Base-by-base conservation (phyloP, 2,888 invertebrate species). In the Eupsilia transversa region DNA sequence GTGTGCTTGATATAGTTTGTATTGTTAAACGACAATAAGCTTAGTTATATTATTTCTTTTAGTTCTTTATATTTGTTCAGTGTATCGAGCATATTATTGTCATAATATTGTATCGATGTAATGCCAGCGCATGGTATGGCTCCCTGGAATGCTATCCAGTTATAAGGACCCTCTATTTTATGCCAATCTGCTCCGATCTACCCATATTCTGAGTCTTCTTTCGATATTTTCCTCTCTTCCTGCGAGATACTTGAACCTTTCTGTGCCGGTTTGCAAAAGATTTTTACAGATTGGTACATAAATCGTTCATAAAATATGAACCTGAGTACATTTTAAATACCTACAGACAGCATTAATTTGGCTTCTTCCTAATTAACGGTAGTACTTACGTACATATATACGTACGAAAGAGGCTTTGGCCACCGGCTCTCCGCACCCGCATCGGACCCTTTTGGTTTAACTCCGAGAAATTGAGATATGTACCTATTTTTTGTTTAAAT, bases 391-490 rank as follows among this genome's bases (percentile, higher is more conserved):
- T 72, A 70, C 54, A 66, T 74, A 78, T 68, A 71, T 65, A 68
- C 79, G 66, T 79, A 79, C 69, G 77, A 79, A 77, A 80, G 83
- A 80, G 78, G 73, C 59, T 78, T 77, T 80, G 78, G 78, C 66
- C 61, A 75, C 67, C 76, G 61, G 63, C 60, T 64, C 77, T 77
- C 74, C 30, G 75, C 30, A 73, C 86, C 86, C 86, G 87, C 86
- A 86, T 87, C 46, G 64, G 59, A 77, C 85, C 80, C 72, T 85
- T 82, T 82, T 68, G 52, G 66, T 79, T 83, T 79, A 82, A 71
- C 69, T 77, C 70, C 14, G 70, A 75, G 74, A 69, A 80, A 77
- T 64, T 67, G 70, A 75, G 74, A 79, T 74, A 80, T 72, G 70
- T 65, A n/a, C n/a, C n/a, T n/a, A 76, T 77, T 79, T 81, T 84